Percentiles rank a stretch among this genome's conserved stretches.
Evolutionary conservation across 2,797 vertebrate species (phyloP).

Genomic region (Thaleichthys pacificus): DNA sequence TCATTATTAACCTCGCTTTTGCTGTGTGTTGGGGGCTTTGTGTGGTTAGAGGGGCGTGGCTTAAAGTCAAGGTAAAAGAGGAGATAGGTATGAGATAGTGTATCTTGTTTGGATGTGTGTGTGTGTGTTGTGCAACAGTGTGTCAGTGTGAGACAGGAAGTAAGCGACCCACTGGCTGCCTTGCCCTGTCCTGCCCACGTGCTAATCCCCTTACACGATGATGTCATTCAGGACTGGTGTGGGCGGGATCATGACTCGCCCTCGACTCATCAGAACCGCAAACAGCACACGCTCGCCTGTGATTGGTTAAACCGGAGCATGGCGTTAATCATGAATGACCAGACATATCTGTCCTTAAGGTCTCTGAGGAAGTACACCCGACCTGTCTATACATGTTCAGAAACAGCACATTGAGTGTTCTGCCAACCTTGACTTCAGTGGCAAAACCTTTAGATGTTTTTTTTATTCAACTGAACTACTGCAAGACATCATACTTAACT

Average conservation of each 20-base stretch:
- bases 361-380: not conserved
- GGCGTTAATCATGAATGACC: not conserved
- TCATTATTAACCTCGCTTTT: conserved; percentile 52
- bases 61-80: not conserved
- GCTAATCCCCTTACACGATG: conserved; percentile 66
- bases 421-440: too few species aligned
- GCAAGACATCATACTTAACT: too few species aligned
- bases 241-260: conserved; percentile 12
- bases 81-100: not conserved
- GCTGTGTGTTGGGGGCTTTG: conserved; percentile 14
- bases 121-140: conserved; percentile 31
- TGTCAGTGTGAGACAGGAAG: conserved; percentile 66
- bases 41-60: conserved; percentile 16
- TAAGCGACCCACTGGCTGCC: conserved; percentile 48
- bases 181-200: conserved; percentile 34
- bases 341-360: not conserved
- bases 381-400: not conserved
- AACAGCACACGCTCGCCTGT: not conserved
- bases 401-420: too few species aligned
- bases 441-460: too few species aligned
- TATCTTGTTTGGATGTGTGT: conserved; percentile 12
- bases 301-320: not conserved
- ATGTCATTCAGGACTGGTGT: conserved; percentile 57
- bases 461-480: too few species aligned
- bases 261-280: not conserved